A percentile compares a stretch with the other conserved stretches of the same genome.
These are phyloP conservation scores for Orthosia gracilis DNA, from an alignment of 2,888 invertebrate genomes.

Conservation along the genomic window DNA sequence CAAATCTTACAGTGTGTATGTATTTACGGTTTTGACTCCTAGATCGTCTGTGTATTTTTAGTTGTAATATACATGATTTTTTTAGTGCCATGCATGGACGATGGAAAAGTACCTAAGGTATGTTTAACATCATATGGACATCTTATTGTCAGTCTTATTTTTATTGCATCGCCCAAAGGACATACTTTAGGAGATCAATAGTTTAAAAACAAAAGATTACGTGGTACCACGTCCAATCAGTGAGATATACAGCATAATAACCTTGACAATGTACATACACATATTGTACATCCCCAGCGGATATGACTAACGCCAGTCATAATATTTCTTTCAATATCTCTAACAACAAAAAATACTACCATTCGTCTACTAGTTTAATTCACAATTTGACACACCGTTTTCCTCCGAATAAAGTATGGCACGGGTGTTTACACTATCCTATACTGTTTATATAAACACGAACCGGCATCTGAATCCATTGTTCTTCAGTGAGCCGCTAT, in stretches of 20 bases:
- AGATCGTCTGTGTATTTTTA: neutral
- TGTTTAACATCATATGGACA: no score
- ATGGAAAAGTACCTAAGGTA: neutral
- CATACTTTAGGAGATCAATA: no score
- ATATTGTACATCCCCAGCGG: conserved; percentile 20
- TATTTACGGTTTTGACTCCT: neutral
- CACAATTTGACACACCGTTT: conserved; percentile 30
- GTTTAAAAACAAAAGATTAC: conserved; percentile 20
- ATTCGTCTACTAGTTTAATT: conserved; percentile 26
- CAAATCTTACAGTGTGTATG: no score
- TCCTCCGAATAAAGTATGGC: conserved; percentile 45
- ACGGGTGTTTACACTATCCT: conserved; percentile 59
- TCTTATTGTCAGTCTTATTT: no score
- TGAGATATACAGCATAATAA: conserved; percentile 4
- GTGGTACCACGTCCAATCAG: neutral
- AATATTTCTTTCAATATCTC: conserved; percentile 23
- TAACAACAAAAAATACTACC: neutral
- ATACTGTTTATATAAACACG: conserved; percentile 61
- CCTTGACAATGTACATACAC: conserved; percentile 40
- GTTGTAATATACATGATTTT: neutral
- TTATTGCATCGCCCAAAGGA: no score
- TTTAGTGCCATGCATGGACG: neutral
- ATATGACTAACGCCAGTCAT: conserved; percentile 29
- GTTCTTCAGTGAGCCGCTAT: conserved; percentile 58
- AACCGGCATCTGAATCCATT: conserved; percentile 61